Conservation (phyloP, 35 echinoderm and acorn worm species). For the Apostichopus californicus region DNA sequence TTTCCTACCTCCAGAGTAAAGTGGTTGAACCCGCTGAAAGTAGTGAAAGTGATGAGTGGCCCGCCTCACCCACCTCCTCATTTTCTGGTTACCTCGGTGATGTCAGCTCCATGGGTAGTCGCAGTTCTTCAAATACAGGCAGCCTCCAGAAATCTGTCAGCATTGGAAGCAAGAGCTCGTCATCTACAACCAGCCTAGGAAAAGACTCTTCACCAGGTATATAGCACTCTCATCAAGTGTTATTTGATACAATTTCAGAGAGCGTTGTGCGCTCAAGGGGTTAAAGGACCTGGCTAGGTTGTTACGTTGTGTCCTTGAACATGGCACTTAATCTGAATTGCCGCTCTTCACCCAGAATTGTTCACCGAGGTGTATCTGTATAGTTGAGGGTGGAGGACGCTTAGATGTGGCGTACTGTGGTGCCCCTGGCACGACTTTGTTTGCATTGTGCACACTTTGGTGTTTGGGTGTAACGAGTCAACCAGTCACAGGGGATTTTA, state of each 20-base stretch:
- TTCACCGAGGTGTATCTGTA: too few relatives aligned
- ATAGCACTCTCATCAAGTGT: not conserved
- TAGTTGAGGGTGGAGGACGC: too few relatives aligned
- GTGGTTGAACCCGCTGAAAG: not conserved
- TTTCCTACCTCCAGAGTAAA: conserved; percentile 20
- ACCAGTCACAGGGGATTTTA: too few relatives aligned
- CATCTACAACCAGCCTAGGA: conserved; percentile 44
- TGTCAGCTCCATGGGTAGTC: conserved; percentile 75
- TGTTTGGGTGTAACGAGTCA: too few relatives aligned
- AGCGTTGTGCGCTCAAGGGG: too few relatives aligned
- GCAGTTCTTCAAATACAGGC: conserved; percentile 62
- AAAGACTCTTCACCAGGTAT: conserved; percentile 47
- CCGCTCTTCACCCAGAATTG: not conserved
- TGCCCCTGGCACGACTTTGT: too few relatives aligned
- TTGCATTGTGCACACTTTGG: too few relatives aligned
- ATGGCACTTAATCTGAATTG: too few relatives aligned
- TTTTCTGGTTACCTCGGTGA: conserved; percentile 79
- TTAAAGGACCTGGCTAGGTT: too few relatives aligned
- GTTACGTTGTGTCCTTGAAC: too few relatives aligned
- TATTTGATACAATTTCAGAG: too few relatives aligned
- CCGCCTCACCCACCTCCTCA: conserved; percentile 61
- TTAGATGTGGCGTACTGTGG: too few relatives aligned
- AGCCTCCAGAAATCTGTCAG: conserved; percentile 69
- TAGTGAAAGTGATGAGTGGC: conserved; percentile 46
- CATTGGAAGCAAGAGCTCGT: conserved; percentile 46